phyloP scores from a whole-genome alignment of 2,797 vertebrate genomes.

The Otus scops region DNA sequence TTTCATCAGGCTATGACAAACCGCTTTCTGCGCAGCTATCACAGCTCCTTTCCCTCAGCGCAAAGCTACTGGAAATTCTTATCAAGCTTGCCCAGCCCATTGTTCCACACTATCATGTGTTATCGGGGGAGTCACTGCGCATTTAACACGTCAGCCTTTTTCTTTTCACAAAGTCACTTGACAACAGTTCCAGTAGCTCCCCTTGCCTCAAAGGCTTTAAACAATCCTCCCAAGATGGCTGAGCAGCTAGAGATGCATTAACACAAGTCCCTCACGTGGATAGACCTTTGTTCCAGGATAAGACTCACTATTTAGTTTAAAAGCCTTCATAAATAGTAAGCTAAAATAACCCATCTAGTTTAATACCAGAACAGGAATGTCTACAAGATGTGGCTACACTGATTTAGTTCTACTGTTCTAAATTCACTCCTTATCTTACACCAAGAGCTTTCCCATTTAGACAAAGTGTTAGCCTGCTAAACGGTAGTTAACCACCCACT shows the following conservation, averaged over 20 bases:
- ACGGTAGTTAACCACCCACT: constrained; percentile 18
- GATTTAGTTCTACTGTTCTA: constrained; percentile 19
- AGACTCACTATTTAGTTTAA: not conserved
- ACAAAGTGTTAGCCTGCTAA: constrained; percentile 12
- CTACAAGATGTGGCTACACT: constrained; percentile 20
- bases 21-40: not conserved
- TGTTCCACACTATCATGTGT: not conserved
- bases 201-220: not conserved
- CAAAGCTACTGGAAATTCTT: constrained; percentile 47
- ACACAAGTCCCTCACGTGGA: not conserved
- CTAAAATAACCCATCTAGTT: not conserved
- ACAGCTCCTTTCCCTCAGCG: not conserved
- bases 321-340: not conserved
- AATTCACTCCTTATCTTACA: not conserved
- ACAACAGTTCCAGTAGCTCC: not conserved
- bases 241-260: not conserved
- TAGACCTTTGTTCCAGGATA: constrained; percentile 14
- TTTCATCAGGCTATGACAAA: not conserved
- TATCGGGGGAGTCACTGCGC: not conserved
- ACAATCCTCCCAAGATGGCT: constrained; percentile 29
- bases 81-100: constrained; percentile 12
- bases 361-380: not conserved
- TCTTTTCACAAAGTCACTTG: not conserved
- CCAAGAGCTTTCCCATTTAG: constrained; percentile 24
- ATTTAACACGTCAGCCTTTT: not conserved